Conservation (phyloP, 1,140 invertebrate species). For the Telenomus remus region DNA sequence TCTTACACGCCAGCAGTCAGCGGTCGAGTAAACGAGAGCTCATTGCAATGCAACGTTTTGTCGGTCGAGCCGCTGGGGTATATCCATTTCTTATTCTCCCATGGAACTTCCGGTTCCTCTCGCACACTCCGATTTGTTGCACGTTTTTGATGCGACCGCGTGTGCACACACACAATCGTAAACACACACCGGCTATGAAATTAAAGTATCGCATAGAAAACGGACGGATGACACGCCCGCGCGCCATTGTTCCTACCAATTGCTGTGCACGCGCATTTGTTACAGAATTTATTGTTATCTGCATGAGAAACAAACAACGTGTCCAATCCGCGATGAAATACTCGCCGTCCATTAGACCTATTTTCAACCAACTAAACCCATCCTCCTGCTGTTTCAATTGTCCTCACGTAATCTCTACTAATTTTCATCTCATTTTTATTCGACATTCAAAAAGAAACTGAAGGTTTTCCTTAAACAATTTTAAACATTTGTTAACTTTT, state of each 20-base stretch:
- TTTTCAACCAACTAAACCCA: background rate
- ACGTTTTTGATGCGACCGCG: no score
- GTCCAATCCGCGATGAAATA: constrained; percentile 24
- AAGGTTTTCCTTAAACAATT: no score
- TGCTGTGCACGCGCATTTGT: constrained; percentile 47
- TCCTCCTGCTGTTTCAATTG: background rate
- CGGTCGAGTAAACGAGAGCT: constrained; percentile 16
- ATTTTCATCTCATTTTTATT: no score
- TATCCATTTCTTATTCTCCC: constrained; percentile 69
- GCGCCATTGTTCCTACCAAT: constrained; percentile 61
- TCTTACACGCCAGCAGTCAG: constrained; percentile 17
- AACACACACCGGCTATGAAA: constrained; percentile 47
- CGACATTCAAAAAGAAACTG: no score
- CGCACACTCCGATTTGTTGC: constrained; percentile 57
- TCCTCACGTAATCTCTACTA: no score
- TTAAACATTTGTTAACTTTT: no score
- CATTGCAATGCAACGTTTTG: constrained; percentile 46
- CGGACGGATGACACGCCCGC: constrained; percentile 63
- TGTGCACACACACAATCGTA: constrained; percentile 36
- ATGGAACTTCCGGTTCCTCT: constrained; percentile 70
- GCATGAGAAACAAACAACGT: constrained; percentile 29
- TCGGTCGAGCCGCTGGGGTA: constrained; percentile 57
- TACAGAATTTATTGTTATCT: constrained; percentile 41
- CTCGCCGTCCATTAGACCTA: background rate
- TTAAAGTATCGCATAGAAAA: constrained; percentile 56